These are phyloP conservation scores for Hirtodrosophila trivittata DNA, from an alignment of 2,888 invertebrate genomes.

Conservation along the genomic window DNA sequence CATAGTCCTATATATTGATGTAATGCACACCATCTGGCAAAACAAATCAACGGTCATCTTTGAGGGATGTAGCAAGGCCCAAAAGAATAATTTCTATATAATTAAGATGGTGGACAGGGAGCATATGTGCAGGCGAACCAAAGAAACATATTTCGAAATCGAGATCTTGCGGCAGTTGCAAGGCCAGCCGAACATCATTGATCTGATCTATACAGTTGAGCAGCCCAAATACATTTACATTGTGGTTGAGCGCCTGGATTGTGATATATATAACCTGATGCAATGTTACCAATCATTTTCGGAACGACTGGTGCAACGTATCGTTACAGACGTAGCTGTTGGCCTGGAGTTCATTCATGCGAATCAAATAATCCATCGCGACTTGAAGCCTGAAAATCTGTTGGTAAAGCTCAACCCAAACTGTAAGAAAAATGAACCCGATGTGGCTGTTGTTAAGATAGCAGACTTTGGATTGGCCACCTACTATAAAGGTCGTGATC, in stretches of 20 bases:
- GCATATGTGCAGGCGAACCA: neutral
- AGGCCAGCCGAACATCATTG: conserved; percentile 37
- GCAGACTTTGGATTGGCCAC: conserved; percentile 40
- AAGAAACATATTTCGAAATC: conserved; percentile 12
- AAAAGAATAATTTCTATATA: neutral
- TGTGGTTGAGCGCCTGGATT: conserved; percentile 20
- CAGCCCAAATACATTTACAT: conserved; percentile 12
- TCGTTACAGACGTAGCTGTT: conserved; percentile 11
- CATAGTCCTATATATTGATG: conserved; percentile 17
- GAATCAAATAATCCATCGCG: conserved; percentile 34
- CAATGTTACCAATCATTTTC: neutral
- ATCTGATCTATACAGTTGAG: conserved; percentile 38
- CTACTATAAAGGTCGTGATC: conserved; percentile 6
- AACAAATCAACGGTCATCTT: conserved; percentile 16
- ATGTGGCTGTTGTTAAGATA: conserved; percentile 23
- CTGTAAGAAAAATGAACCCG: neutral
- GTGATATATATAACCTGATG: conserved; percentile 18
- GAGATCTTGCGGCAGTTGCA: conserved; percentile 32
- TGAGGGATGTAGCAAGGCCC: neutral
- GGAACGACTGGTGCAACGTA: conserved; percentile 1
- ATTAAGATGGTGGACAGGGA: conserved; percentile 34
- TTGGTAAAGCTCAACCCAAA: conserved; percentile 8
- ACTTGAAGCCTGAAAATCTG: conserved; percentile 39
- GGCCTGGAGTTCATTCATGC: conserved; percentile 33
- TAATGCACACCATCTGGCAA: neutral